phyloP scores from a whole-genome alignment of 1,140 invertebrate genomes.

The Adelges cooleyi region DNA sequence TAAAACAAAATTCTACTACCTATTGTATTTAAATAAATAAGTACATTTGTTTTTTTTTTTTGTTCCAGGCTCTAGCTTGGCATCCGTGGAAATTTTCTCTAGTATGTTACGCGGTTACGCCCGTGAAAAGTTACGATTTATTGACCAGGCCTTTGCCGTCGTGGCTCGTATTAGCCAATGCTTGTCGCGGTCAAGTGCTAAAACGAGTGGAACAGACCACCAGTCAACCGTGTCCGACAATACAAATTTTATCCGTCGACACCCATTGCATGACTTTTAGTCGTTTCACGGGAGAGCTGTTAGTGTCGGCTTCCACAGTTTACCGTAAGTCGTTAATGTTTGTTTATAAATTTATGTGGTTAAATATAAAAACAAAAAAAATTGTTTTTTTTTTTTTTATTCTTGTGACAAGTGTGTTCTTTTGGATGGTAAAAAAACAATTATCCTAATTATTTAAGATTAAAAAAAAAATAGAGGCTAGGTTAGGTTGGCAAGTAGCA shows the following conservation, averaged over 20 bases:
- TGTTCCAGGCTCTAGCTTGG: slow-evolving; percentile 11
- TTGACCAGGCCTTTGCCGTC: neutral
- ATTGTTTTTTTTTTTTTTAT: neutral
- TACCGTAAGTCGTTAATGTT: neutral
- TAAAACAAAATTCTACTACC: too few relatives aligned
- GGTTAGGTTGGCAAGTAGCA: too few relatives aligned
- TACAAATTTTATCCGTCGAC: neutral
- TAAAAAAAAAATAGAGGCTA: neutral
- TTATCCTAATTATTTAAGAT: neutral
- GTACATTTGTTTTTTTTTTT: too few relatives aligned
- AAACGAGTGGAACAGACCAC: neutral
- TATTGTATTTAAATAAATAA: too few relatives aligned
- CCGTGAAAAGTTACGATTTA: neutral
- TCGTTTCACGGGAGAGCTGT: slow-evolving; percentile 3
- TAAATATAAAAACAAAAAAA: neutral
- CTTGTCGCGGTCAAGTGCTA: neutral
- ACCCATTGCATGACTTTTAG: slow-evolving; percentile 9
- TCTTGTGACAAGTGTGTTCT: neutral
- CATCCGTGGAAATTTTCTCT: slow-evolving; percentile 14
- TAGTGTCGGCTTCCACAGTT: neutral
- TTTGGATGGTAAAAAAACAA: neutral
- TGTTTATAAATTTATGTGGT: too few relatives aligned
- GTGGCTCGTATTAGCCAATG: slow-evolving; percentile 10
- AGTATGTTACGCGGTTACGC: slow-evolving; percentile 2
- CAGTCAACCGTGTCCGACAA: neutral